A percentile compares a stretch with the other conserved stretches of the same genome.
Evolutionary conservation across 2,888 invertebrate species (phyloP).

Genomic region (Autographa gamma): DNA sequence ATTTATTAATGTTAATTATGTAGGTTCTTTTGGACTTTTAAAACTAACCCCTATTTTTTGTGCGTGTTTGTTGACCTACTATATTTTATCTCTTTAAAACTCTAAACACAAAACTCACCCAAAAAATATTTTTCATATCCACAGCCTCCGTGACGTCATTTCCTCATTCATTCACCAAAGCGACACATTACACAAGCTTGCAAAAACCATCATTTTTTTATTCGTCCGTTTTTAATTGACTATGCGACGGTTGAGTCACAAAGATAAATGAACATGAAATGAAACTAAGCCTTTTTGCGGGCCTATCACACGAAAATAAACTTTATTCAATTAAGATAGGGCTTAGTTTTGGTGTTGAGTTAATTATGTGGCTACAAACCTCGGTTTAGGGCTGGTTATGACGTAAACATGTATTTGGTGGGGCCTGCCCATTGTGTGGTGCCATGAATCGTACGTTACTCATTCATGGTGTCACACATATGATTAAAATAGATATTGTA

Average conservation of each 20-base stretch:
- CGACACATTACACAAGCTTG: constrained; percentile 40
- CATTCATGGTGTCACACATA: constrained; percentile 46
- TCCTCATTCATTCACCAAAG: constrained; percentile 35
- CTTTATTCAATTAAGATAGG: constrained; percentile 50
- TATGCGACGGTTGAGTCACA: constrained; percentile 58
- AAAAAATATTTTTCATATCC: constrained; percentile 13
- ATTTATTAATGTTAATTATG: no score
- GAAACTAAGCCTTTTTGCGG: constrained; percentile 58
- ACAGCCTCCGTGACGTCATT: constrained; percentile 38
- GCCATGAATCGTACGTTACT: constrained; percentile 53
- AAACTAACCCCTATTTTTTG: no score
- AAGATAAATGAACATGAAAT: constrained; percentile 64
- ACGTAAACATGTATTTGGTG: constrained; percentile 73
- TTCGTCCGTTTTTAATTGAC: constrained; percentile 63
- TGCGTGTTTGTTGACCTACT: no score
- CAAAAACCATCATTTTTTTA: constrained; percentile 48
- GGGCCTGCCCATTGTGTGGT: constrained; percentile 58
- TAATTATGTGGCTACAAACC: constrained; percentile 53
- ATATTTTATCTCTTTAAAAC: neutral
- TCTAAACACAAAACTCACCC: neutral
- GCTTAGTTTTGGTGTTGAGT: constrained; percentile 50
- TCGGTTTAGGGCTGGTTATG: constrained; percentile 61
- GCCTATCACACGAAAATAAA: constrained; percentile 41
- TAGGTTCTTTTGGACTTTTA: no score
- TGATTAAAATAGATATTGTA: constrained; percentile 51